phyloP scores from a whole-genome alignment of 1,140 invertebrate species.

The Dinothrombium tinctorium region DNA sequence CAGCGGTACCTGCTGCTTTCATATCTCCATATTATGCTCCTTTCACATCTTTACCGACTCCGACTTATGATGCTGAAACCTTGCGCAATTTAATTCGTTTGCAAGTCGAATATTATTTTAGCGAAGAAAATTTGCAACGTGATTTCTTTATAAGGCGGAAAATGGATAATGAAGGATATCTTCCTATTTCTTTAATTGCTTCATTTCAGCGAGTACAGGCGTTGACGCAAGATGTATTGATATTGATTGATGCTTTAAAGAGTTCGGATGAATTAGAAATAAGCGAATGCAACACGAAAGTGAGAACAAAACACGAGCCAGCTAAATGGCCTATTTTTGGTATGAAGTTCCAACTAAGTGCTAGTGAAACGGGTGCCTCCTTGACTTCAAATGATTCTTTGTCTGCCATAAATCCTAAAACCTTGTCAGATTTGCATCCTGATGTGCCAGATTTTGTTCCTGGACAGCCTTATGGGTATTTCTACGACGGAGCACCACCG shows the following conservation, averaged over 20 bases:
- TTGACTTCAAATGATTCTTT: too few species aligned
- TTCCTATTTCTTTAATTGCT: slow-evolving; percentile 75
- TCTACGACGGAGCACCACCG: too few species aligned
- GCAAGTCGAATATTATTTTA: slow-evolving; percentile 81
- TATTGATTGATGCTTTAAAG: slow-evolving; percentile 53
- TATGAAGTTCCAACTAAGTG: too few species aligned
- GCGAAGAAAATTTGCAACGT: slow-evolving; percentile 76
- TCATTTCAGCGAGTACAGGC: slow-evolving; percentile 84
- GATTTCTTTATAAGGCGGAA: slow-evolving; percentile 90
- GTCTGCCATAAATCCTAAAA: too few species aligned
- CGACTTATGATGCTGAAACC: neutral
- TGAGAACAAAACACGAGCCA: slow-evolving; percentile 48
- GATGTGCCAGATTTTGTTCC: too few species aligned
- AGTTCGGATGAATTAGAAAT: slow-evolving; percentile 60
- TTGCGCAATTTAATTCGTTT: neutral
- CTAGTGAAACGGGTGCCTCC: too few species aligned
- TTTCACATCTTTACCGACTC: too few species aligned
- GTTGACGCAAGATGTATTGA: slow-evolving; percentile 52
- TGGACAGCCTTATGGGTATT: too few species aligned
- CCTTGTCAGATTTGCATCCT: too few species aligned
- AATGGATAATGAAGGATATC: slow-evolving; percentile 80
- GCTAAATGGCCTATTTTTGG: slow-evolving; percentile 15
- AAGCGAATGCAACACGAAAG: slow-evolving; percentile 45
- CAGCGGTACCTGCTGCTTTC: too few species aligned
- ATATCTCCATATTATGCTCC: slow-evolving; percentile 4